Base-by-base conservation (phyloP, 1,140 invertebrate genomes). In the Procambarus clarkii region DNA sequence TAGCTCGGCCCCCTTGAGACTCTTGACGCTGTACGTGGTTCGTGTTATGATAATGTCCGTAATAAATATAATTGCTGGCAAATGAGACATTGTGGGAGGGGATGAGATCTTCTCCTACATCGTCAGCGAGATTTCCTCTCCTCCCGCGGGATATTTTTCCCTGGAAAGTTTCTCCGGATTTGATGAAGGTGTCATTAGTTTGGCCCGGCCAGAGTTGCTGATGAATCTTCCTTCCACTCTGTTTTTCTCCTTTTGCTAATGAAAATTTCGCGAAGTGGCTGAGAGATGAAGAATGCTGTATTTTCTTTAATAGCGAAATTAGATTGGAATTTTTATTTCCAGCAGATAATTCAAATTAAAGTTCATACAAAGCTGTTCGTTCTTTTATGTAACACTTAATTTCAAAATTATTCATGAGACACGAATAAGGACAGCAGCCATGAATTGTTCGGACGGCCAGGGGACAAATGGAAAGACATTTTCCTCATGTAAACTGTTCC, bases 181-280 rank as follows among this genome's bases (percentile, higher is more conserved):
- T 83, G 60, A 83, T 83, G 81, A 83, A 83, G 81, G 81, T 83
- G 60, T 83, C 81, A 69, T 83, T 69, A 83, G 81, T 83, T 69
- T 64, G 81, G 34, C 18, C 46, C 81, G 13, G n/a, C 81, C 60
- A 69, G 81, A 83, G 58, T 83, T 83, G 46, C 58, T 83, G 81
- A 83, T 83, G 81, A 83, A 83, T 83, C 81, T 83, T 83, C 81
- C 11, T 60, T 13, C n/a, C 58, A 21, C 58, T 83, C 54, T 71
- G 11, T 83, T 69, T 64, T 82, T 54, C 50, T 54, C 50, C 5
- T 46, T 45, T 45, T 24, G 69, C 34, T 45, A 44, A 64, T 69
- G 81, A 46, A 69, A 83, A 83, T 46, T n/a, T 60, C 44, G 81
- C 58, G 44, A 13, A 83, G 81, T 83, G 81, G 58, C 44, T 74